These are phyloP conservation scores for Toxotes lorentzi DNA, from an alignment of 2,797 vertebrate genomes.

Conservation along the genomic window DNA sequence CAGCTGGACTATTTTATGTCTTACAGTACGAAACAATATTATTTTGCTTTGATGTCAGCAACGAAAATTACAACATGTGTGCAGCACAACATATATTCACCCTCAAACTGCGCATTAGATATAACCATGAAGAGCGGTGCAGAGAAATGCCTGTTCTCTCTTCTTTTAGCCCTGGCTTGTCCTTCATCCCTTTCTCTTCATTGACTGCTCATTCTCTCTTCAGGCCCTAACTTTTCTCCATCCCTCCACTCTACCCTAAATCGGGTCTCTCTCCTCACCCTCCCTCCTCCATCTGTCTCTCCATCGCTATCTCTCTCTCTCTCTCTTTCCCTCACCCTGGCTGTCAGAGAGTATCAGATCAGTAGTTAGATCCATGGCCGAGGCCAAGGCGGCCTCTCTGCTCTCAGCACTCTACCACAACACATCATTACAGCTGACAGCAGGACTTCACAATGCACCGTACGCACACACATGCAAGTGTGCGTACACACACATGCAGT, in stretches of 20 bases:
- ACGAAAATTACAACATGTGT: slow-evolving; percentile 36
- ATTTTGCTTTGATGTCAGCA: slow-evolving; percentile 55
- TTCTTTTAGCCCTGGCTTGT: slow-evolving; percentile 37
- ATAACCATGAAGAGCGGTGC: slow-evolving; percentile 6
- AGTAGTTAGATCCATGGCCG: slow-evolving; percentile 82
- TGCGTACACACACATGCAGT: slow-evolving; percentile 21
- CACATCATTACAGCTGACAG: slow-evolving; percentile 84
- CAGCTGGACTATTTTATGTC: slow-evolving; percentile 51
- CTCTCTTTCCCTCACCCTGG: slow-evolving; percentile 51
- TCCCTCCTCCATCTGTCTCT: slow-evolving; percentile 43
- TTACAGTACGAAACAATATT: slow-evolving; percentile 38
- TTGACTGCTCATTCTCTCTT: slow-evolving; percentile 56
- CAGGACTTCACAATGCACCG: slow-evolving; percentile 71
- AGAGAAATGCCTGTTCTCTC: slow-evolving; percentile 42
- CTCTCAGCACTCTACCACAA: slow-evolving; percentile 80
- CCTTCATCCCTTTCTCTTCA: slow-evolving; percentile 51
- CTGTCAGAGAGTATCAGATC: slow-evolving; percentile 82
- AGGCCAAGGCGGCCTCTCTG: slow-evolving; percentile 77
- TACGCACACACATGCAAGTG: slow-evolving; percentile 3
- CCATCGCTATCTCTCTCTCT: slow-evolving; percentile 31
- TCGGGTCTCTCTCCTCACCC: slow-evolving; percentile 54
- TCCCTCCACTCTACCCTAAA: slow-evolving; percentile 63
- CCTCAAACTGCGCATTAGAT: slow-evolving; percentile 15
- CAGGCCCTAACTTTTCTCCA: slow-evolving; percentile 58
- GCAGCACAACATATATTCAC: slow-evolving; percentile 15